phyloP scores from a whole-genome alignment of 2,797 vertebrate genomes.

The Margarornis squamiger region DNA sequence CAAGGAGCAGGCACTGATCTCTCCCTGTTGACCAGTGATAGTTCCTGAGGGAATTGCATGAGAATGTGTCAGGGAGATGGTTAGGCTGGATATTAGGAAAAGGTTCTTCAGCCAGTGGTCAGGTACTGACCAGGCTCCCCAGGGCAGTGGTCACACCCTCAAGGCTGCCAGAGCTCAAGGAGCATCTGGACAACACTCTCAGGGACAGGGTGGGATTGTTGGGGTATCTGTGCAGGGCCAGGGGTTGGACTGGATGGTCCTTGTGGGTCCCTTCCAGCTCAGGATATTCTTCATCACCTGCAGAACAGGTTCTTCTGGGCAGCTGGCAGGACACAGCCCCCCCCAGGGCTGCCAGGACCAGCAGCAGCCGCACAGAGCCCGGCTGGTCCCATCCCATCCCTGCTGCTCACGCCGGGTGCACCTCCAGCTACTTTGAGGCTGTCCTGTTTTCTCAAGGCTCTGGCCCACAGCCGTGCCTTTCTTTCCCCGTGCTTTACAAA shows the following conservation, averaged over 20 bases:
- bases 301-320: background rate
- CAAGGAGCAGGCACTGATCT: background rate
- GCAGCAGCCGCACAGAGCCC: accelerated
- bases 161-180: background rate
- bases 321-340: accelerated
- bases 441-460: background rate
- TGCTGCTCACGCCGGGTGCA: background rate
- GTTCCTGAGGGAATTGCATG: background rate
- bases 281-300: background rate
- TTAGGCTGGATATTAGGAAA: background rate
- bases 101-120: background rate
- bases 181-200: background rate
- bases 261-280: too few relatives aligned
- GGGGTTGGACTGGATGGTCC: accelerated
- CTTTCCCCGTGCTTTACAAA: background rate
- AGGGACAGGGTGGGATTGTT: background rate
- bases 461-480: background rate
- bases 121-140: background rate
- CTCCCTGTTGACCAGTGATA: background rate
- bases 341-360: background rate
- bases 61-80: background rate
- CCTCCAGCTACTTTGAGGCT: background rate
- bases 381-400: background rate
- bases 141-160: background rate
- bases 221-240: background rate